Evolutionary conservation across 2,888 invertebrate species (phyloP), one percentile per base, ranked within the genome.

Genomic region (Heliconius hortense): DNA sequence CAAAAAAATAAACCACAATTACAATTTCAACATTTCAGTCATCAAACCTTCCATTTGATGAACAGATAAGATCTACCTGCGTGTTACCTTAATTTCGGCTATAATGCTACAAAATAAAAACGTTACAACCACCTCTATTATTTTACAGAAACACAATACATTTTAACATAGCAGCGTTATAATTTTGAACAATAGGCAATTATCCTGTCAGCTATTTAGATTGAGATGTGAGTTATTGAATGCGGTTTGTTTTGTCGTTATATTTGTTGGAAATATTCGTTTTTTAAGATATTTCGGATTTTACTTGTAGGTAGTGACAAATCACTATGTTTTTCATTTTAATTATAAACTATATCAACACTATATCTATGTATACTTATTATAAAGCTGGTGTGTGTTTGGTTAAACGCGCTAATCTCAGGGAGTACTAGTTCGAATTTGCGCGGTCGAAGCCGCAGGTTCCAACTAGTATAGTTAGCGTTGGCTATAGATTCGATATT

Each of bases 21-120:
- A 63, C 21, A 21, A 59, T 15, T 60, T 56, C 53, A 53, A 53
- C 21, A 56, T 56, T n/a, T 18, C 1, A 60, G 26, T 60, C 26
- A 15, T 60, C 15, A 26, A 60, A 60, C 39, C 66, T 39, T 66
- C 35, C 35, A 74, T 68, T 74, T 56, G 73, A 76, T 73, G 71
- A 68, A 68, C 63, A 76, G 78, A 90, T 88, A 90, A 69, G 60
- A 79, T 92, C 92, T 89, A 81, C 84, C 88, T 86, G 90, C 92
- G 91, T 92, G 92, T 69, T 76, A 85, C 79, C 83, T 82, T 83
- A 82, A 87, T 89, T 88, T 79, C 75, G 60, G 85, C 86, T 88
- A 87, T 88, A 84, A 75, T 15, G 21, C 48, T 1, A 43, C 28
- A 24, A 67, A 72, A 75, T 75, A 15, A 31, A 75, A 72, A 72